Conservation (phyloP, 2,888 invertebrate species). For the Acanthoscelides obtectus region DNA sequence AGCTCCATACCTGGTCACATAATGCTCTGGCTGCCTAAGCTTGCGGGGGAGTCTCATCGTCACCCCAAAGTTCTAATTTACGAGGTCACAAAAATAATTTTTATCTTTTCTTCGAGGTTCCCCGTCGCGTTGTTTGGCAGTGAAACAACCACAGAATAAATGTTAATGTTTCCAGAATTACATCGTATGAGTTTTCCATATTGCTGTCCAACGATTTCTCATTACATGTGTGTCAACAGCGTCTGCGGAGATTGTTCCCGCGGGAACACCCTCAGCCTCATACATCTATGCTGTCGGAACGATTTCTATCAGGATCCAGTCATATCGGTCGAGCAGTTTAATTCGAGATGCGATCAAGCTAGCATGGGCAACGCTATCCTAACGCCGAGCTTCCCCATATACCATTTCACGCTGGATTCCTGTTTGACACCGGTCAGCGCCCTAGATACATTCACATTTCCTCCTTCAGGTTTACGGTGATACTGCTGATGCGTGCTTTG, state of each 20-base stretch:
- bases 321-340: slow-evolving; percentile 30
- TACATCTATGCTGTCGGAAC: neutral
- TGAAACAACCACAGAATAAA: too few relatives aligned
- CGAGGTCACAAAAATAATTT: too few relatives aligned
- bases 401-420: slow-evolving; percentile 28
- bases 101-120: too few relatives aligned
- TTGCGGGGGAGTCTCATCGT: too few relatives aligned
- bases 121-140: too few relatives aligned
- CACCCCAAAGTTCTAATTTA: too few relatives aligned
- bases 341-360: slow-evolving; percentile 26
- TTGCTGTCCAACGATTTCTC: too few relatives aligned
- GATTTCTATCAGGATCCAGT: slow-evolving; percentile 18
- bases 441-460: slow-evolving; percentile 21
- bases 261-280: neutral
- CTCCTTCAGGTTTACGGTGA: slow-evolving; percentile 10
- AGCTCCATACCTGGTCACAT: too few relatives aligned
- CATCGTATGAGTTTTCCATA: too few relatives aligned
- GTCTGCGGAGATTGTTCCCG: neutral
- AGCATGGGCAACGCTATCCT: slow-evolving; percentile 21
- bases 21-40: too few relatives aligned
- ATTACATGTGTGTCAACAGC: neutral
- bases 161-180: too few relatives aligned
- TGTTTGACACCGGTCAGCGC: slow-evolving; percentile 22
- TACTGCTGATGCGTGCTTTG: too few relatives aligned
- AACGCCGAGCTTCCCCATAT: slow-evolving; percentile 26